Conservation (phyloP, 1,140 invertebrate species). For the Belonocnema kinseyi region DNA sequence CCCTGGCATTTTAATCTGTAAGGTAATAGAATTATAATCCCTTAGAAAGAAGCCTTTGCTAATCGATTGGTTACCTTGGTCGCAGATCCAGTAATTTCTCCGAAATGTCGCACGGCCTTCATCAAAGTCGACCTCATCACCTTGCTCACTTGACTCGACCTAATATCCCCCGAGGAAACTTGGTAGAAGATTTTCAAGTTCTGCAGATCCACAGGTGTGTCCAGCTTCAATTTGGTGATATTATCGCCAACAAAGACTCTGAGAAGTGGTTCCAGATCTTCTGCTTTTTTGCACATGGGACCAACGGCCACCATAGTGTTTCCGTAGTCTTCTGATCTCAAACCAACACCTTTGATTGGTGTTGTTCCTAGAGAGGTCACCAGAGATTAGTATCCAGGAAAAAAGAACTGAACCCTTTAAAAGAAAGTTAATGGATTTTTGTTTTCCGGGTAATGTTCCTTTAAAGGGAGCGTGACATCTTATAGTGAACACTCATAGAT, state of each 20-base stretch:
- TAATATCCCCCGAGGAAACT: constrained; percentile 81
- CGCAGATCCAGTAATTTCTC: constrained; percentile 70
- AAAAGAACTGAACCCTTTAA: too few species aligned
- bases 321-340: constrained; percentile 77
- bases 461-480: too few species aligned
- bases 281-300: constrained; percentile 85
- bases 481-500: too few species aligned
- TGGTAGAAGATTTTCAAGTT: constrained; percentile 88
- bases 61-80: constrained; percentile 61
- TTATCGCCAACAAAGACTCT: constrained; percentile 79
- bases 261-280: constrained; percentile 85
- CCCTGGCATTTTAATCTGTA: constrained; percentile 76
- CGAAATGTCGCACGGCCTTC: constrained; percentile 76
- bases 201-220: constrained; percentile 79
- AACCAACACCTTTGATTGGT: constrained; percentile 77
- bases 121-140: constrained; percentile 82
- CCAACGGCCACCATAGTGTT: constrained; percentile 84
- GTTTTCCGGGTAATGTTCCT: too few species aligned
- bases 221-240: constrained; percentile 64
- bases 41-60: not conserved
- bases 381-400: not conserved
- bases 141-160: constrained; percentile 81
- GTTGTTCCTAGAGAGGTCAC: constrained; percentile 63
- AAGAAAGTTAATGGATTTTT: too few species aligned
- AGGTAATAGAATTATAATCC: constrained; percentile 13